phyloP scores from a whole-genome alignment of 2,797 vertebrate genomes.

The Sparidentex hasta region DNA sequence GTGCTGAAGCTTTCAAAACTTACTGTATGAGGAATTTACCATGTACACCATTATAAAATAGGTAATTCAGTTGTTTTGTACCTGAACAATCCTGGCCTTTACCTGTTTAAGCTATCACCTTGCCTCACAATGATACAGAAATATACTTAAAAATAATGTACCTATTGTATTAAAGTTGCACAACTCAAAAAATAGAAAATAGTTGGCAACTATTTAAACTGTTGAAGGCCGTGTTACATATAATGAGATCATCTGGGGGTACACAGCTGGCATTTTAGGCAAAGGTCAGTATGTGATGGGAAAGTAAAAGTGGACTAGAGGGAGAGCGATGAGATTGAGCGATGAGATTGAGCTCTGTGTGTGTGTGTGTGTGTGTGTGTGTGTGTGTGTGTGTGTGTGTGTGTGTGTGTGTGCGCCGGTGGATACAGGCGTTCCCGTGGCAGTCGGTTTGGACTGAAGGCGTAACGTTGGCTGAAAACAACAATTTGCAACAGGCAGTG shows the following conservation, averaged over 20 bases:
- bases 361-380: constrained; percentile 20
- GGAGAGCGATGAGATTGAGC: background rate
- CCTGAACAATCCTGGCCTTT: background rate
- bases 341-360: constrained; percentile 4
- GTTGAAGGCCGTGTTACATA: background rate
- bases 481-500: constrained; percentile 57
- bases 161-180: background rate
- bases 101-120: background rate
- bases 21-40: background rate
- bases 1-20: background rate
- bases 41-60: background rate
- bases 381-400: constrained; percentile 12
- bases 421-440: constrained; percentile 38
- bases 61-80: background rate
- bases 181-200: no score
- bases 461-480: constrained; percentile 40
- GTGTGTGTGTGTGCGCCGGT: constrained; percentile 25
- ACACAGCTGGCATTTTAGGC: background rate
- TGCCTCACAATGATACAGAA: background rate
- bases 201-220: background rate
- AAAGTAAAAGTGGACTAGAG: background rate
- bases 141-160: background rate
- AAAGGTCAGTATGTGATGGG: constrained; percentile 17
- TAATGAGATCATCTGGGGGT: background rate
- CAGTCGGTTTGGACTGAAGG: constrained; percentile 38